Evolutionary conservation across 2,888 invertebrate genomes (phyloP), one percentile per base, ranked within the genome.

Genomic region (Argyresthia goedartella): DNA sequence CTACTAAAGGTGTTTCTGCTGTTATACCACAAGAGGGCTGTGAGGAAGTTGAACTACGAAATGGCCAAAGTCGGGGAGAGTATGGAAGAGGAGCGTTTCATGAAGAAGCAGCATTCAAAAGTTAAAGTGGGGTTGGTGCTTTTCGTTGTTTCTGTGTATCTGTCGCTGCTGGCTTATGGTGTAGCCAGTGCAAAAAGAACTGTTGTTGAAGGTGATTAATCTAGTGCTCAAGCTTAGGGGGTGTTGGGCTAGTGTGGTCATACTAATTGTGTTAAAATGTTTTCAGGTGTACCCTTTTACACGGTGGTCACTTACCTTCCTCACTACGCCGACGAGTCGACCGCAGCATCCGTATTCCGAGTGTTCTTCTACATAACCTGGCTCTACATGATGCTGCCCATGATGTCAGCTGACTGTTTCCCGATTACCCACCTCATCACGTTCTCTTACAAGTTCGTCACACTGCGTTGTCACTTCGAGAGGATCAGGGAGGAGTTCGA

Each of bases 311-410:
- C 84, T 39, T 81, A 75, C 63, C 69, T 74, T 35, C 84, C 84
- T 4, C 51, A 60, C 55, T 84, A 81, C 58, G 67, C 72, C 1
- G 80, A 81, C 59, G 59, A 60, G 8, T 73, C 82, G 1, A 53
- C 52, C 8, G 50, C 59, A 1, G 79, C 81, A 4, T 67, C 67
- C 49, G 60, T 61, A 49, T 63, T 75, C 48, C 73, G 81, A 25
- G 63, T 80, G 49, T 78, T 81, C 52, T 84, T 84, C 60, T 81
- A 81, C 57, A 52, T 72, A 8, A 80, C 76, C 1, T 84, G 81
- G 81, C 49, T 80, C 39, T 81, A 81, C 53, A 79, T 82, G 81
- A 84, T 82, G 84, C 60, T 81, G 2, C 81, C 81, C 0, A 82
- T 84, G 82, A 79, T 84, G 73, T 73, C 78, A 1, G 73, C 77